Conservation (phyloP, 2,113 vertebrate species). For the Sturnira hondurensis region DNA sequence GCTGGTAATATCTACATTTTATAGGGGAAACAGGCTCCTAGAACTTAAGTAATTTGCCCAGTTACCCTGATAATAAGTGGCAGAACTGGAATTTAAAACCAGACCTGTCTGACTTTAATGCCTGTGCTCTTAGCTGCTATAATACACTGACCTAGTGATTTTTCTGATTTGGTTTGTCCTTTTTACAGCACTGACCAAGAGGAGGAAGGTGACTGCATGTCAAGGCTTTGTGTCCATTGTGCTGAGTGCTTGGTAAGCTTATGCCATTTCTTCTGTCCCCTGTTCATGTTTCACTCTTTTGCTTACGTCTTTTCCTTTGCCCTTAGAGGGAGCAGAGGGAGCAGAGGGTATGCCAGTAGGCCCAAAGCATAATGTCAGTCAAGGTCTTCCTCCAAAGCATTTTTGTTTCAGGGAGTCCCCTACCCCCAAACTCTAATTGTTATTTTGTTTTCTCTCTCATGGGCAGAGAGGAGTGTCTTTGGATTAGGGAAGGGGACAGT, state of each 20-base stretch:
- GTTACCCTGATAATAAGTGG: neutral
- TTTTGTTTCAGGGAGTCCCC: neutral
- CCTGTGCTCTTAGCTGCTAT: neutral
- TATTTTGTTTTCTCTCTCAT: neutral
- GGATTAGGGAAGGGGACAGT: neutral
- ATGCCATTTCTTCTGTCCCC: neutral
- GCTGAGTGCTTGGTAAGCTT: slow-evolving; percentile 79
- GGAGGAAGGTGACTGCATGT: slow-evolving; percentile 22
- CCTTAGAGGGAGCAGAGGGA: neutral
- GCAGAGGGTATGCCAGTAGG: neutral
- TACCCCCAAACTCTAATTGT: neutral
- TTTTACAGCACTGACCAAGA: slow-evolving; percentile 72
- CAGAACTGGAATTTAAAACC: neutral
- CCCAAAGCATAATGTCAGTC: neutral
- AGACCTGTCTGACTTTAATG: neutral
- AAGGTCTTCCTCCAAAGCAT: neutral
- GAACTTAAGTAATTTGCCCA: neutral
- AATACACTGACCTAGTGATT: neutral
- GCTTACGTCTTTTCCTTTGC: neutral
- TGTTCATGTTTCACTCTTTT: neutral
- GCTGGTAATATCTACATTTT: neutral
- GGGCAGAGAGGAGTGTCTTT: neutral
- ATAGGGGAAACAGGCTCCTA: neutral
- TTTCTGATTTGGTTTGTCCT: neutral
- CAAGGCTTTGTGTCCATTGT: slow-evolving; percentile 68